These are phyloP conservation scores for Gambusia yucatana DNA, from an alignment of 2,797 vertebrate genomes.

Conservation along the genomic window DNA sequence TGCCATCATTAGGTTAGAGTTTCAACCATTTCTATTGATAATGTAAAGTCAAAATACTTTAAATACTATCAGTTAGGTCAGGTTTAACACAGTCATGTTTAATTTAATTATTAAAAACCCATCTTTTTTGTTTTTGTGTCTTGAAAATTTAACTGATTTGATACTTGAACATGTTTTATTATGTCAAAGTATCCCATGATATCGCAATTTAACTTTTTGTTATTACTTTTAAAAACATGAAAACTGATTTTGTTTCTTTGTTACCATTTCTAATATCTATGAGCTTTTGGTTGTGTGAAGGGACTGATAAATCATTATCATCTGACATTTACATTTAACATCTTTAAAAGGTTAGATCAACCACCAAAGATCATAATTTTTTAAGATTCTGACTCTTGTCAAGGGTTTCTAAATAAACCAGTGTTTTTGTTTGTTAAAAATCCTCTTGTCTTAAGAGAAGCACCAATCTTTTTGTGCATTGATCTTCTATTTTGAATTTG, in stretches of 20 bases:
- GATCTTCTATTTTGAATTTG: no score
- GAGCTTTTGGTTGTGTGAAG: neutral
- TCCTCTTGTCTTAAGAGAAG: neutral
- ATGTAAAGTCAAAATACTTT: neutral
- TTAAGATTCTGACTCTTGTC: neutral
- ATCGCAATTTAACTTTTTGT: neutral
- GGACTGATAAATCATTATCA: neutral
- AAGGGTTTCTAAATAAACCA: neutral
- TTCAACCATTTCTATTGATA: neutral
- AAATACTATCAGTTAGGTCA: neutral
- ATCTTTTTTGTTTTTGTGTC: neutral
- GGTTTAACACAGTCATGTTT: neutral
- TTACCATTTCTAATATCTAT: neutral
- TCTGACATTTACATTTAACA: neutral
- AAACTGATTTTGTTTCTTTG: neutral
- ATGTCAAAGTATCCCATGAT: neutral
- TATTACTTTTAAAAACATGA: neutral
- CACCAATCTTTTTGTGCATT: neutral
- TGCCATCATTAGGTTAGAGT: neutral
- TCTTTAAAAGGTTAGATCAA: neutral
- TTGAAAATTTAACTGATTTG: neutral
- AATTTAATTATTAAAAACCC: neutral
- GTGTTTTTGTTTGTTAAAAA: neutral
- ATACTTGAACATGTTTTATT: neutral
- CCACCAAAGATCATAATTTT: neutral